Evolutionary conservation across 1,140 invertebrate genomes (phyloP).

Genomic region (Hypothenemus hampei): DNA sequence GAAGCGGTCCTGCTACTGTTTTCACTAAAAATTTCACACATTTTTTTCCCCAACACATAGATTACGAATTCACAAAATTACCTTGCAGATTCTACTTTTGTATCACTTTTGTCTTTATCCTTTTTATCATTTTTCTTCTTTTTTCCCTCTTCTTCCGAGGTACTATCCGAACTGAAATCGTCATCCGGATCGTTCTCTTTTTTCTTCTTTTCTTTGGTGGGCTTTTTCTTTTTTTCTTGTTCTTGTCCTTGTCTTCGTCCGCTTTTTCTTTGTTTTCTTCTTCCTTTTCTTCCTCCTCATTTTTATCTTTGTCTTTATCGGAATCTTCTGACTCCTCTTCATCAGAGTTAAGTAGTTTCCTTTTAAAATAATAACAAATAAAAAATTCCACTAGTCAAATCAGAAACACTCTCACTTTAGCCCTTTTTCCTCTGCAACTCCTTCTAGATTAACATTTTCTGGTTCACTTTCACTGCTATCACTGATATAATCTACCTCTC

Average conservation of each 20-base stretch:
- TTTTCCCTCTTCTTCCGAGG: slow-evolving; percentile 60
- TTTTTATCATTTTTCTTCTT: slow-evolving; percentile 42
- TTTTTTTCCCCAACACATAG: not conserved
- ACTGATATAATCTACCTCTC: slow-evolving; percentile 83
- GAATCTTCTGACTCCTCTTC: slow-evolving; percentile 70
- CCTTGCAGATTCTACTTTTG: slow-evolving; percentile 38
- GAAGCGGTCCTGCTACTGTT: slow-evolving; percentile 60
- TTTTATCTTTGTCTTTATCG: slow-evolving; percentile 55
- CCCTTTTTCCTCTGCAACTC: slow-evolving; percentile 85
- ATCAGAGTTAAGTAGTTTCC: slow-evolving; percentile 82
- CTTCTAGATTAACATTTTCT: slow-evolving; percentile 53
- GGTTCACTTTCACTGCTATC: slow-evolving; percentile 78
- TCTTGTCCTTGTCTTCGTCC: slow-evolving; percentile 55
- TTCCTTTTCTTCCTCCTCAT: slow-evolving; percentile 52
- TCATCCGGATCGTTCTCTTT: slow-evolving; percentile 61
- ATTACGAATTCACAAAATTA: not conserved
- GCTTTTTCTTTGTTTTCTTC: slow-evolving; percentile 54
- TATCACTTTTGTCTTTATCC: slow-evolving; percentile 48
- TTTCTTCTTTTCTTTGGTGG: slow-evolving; percentile 52
- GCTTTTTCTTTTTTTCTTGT: slow-evolving; percentile 57
- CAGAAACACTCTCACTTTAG: slow-evolving; percentile 49
- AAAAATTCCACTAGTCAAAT: no score
- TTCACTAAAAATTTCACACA: slow-evolving; percentile 40
- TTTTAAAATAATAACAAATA: slow-evolving; percentile 27
- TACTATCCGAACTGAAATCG: slow-evolving; percentile 72